Evolutionary conservation across 2,888 invertebrate genomes (phyloP).

Genomic region (Drosophila suboccidentalis): DNA sequence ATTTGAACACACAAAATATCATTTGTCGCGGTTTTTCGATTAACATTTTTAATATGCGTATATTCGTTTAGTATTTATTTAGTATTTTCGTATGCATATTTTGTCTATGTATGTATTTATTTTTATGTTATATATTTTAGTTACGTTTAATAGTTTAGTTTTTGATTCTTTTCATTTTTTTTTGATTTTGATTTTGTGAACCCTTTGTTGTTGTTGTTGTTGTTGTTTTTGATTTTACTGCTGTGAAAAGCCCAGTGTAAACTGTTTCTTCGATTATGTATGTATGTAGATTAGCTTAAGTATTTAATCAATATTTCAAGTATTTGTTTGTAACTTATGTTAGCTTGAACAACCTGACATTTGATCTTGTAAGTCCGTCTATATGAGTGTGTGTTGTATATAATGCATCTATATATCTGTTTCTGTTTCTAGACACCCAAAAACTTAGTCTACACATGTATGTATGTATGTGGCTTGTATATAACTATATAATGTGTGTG

Average conservation of each 20-base stretch:
- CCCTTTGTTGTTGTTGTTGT: conserved; percentile 47
- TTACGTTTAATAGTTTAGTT: conserved; percentile 24
- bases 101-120: conserved; percentile 22
- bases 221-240: conserved; percentile 83
- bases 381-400: conserved; percentile 33
- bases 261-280: conserved; percentile 75
- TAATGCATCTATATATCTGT: conserved; percentile 8
- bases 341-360: conserved; percentile 63
- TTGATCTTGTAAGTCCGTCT: conserved; percentile 57
- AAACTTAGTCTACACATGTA: conserved; percentile 48
- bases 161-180: conserved; percentile 44
- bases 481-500: conserved; percentile 5
- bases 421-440: conserved; percentile 53
- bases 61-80: conserved; percentile 31
- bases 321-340: conserved; percentile 22
- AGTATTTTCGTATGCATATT: conserved; percentile 14
- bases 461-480: conserved; percentile 8
- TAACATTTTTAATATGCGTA: conserved; percentile 36
- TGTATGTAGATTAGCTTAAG: conserved; percentile 19
- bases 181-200: conserved; percentile 47
- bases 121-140: conserved; percentile 25
- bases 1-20: conserved; percentile 24
- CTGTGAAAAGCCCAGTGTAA: conserved; percentile 84
- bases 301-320: conserved; percentile 15
- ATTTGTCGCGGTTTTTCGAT: conserved; percentile 40